Evolutionary conservation across 2,888 invertebrate species (phyloP), one percentile per base, ranked within the genome.

Genomic region (Mesorhabditis spiculigera): DNA sequence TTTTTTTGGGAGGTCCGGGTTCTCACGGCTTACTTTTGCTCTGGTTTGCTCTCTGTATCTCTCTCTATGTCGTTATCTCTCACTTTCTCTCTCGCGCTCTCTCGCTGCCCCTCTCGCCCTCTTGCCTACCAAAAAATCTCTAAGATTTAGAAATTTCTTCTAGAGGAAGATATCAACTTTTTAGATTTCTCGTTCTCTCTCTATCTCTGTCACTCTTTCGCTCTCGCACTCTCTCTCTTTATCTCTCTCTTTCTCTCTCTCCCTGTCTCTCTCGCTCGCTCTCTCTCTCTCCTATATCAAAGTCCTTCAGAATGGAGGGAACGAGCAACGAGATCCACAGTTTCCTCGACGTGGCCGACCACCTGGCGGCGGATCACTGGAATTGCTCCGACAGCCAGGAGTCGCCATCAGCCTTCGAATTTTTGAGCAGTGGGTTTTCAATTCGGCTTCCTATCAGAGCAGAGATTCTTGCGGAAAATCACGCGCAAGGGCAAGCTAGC

Each of bases 361-460:
- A 72, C 4, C 64, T 78, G 4, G 76, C 78, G 5, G 72, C 71
- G 45, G 76, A 74, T 64, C 71, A 69, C 10, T 75, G 71, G n/a
- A 77, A 78, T 70, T 78, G 79, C 63, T 70, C 76, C 5, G 68
- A 69, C 16, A 63, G 68, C 13, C 73, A 71, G 58, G 78, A 79
- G 58, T 75, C 77, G 5, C 79, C 79, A 10, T 75, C 74, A 13
- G 78, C 76, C 6, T 66, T 71, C 1, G 74, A 79, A 45, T 79
- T 79, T 69, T 68, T 79, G 62, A 70, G 69, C 43, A 70, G 79
- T 79, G 45, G 70, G 78, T 74, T 66, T 62, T 10, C 5, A 62
- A 42, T 10, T 50, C 8, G n/a, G 58, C 58, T 1, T 1, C 8
- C 8, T 13, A 13, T 1, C 58, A 50, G 58, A 13, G 8, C 58